These are phyloP conservation scores for Caenorhabditis doughertyi DNA, from an alignment of 2,888 invertebrate genomes.

Conservation along the genomic window DNA sequence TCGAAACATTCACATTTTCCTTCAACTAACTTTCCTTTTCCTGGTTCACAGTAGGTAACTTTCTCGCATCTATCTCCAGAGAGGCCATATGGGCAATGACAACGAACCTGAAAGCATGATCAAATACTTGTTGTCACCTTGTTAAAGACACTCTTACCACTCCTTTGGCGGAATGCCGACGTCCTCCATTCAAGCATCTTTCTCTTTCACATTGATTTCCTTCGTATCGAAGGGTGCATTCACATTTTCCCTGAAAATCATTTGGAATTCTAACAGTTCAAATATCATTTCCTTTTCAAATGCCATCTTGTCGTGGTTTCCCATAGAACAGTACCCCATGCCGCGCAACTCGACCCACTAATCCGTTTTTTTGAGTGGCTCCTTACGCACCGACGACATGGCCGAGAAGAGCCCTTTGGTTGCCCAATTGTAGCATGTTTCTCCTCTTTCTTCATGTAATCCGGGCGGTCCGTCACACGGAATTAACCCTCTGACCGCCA, in stretches of 20 bases:
- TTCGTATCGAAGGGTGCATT: constrained; percentile 71
- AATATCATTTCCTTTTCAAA: neutral
- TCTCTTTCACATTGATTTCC: constrained; percentile 70
- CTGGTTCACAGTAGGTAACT: constrained; percentile 72
- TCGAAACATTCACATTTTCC: constrained; percentile 73
- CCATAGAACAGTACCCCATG: constrained; percentile 48
- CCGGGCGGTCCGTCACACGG: constrained; percentile 56
- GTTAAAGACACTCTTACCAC: constrained; percentile 27
- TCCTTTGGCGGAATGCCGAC: constrained; percentile 65
- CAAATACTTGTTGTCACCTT: neutral
- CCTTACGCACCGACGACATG: constrained; percentile 56
- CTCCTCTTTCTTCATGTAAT: constrained; percentile 39
- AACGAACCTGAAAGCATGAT: constrained; percentile 57
- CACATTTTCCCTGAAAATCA: constrained; percentile 70
- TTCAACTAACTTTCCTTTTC: constrained; percentile 72
- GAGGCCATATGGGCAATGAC: constrained; percentile 73
- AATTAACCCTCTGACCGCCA: constrained; percentile 38
- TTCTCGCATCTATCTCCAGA: constrained; percentile 73
- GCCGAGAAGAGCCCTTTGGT: constrained; percentile 51
- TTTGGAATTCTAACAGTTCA: neutral
- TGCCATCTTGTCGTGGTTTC: constrained; percentile 5
- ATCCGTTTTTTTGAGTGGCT: constrained; percentile 63
- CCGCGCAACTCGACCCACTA: constrained; percentile 60
- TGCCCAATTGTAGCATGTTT: constrained; percentile 58
- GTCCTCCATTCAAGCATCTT: constrained; percentile 72